Evolutionary conservation across 2,113 vertebrate genomes (phyloP).

Genomic region (Pterocles orientalis): DNA sequence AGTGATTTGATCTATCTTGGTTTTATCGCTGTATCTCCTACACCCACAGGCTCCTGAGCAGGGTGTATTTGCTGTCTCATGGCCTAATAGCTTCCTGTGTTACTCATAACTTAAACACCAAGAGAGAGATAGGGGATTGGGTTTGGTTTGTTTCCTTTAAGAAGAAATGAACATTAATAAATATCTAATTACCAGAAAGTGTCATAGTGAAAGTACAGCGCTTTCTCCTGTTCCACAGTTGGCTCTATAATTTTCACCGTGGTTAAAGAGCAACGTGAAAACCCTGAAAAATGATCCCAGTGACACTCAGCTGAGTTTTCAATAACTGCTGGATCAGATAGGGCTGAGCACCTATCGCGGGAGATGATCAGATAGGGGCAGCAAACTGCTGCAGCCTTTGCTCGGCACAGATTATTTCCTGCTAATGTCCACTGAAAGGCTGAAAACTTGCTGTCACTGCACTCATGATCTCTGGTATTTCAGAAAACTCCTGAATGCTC

Average conservation of each 20-base stretch:
- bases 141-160: slow-evolving; percentile 66
- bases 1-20: slow-evolving; percentile 62
- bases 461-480: not conserved
- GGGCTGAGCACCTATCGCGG: accelerated
- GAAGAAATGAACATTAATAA: slow-evolving; percentile 66
- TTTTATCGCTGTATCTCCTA: slow-evolving; percentile 42
- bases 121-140: slow-evolving; percentile 50
- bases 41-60: slow-evolving; percentile 48
- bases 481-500: not conserved
- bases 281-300: slow-evolving; percentile 34
- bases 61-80: slow-evolving; percentile 69
- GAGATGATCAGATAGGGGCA: slow-evolving; percentile 28
- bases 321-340: slow-evolving; percentile 53
- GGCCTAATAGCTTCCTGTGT: slow-evolving; percentile 65
- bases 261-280: slow-evolving; percentile 28
- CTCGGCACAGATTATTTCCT: not conserved
- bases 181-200: slow-evolving; percentile 61
- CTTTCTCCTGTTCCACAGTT: slow-evolving; percentile 46
- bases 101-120: slow-evolving; percentile 64
- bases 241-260: slow-evolving; percentile 17
- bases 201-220: slow-evolving; percentile 62
- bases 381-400: not conserved
- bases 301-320: slow-evolving; percentile 46
- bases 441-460: not conserved
- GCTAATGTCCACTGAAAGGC: not conserved